Conservation (phyloP, 2,797 vertebrate genomes). For the Pyrrhura leucotis region DNA sequence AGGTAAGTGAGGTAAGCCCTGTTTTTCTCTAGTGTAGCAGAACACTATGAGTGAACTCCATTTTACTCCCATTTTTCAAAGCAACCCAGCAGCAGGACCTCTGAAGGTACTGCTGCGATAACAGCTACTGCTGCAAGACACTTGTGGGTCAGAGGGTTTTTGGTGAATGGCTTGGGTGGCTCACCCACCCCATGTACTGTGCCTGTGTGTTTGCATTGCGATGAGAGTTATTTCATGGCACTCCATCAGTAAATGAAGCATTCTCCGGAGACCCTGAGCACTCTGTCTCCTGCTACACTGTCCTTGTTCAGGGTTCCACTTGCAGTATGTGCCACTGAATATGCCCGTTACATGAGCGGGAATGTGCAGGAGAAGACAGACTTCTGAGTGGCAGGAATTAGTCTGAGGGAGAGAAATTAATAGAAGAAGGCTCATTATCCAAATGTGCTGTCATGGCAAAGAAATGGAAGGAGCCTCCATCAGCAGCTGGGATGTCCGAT, state of each 20-base stretch:
- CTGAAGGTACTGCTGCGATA: neutral
- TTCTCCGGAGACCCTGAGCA: neutral
- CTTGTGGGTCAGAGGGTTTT: neutral
- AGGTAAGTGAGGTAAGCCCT: neutral
- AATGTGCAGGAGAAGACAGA: neutral
- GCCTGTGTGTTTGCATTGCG: rapidly evolving
- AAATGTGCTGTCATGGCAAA: neutral
- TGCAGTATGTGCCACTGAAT: neutral
- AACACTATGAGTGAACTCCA: neutral
- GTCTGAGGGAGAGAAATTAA: neutral
- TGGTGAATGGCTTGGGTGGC: neutral
- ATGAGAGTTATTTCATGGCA: neutral
- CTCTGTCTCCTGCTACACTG: neutral
- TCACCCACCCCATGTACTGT: too few species aligned
- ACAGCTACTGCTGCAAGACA: neutral
- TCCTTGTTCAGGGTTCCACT: rapidly evolving
- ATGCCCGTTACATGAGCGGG: rapidly evolving
- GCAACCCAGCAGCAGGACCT: neutral
- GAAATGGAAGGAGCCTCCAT: neutral
- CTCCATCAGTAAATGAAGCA: neutral
- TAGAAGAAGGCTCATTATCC: neutral
- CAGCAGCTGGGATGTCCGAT: rapidly evolving
- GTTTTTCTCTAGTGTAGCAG: neutral
- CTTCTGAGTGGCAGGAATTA: neutral
- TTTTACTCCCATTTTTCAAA: neutral